Evolutionary conservation across 2,797 vertebrate genomes (phyloP).

Genomic region (Muscicapa striata): DNA sequence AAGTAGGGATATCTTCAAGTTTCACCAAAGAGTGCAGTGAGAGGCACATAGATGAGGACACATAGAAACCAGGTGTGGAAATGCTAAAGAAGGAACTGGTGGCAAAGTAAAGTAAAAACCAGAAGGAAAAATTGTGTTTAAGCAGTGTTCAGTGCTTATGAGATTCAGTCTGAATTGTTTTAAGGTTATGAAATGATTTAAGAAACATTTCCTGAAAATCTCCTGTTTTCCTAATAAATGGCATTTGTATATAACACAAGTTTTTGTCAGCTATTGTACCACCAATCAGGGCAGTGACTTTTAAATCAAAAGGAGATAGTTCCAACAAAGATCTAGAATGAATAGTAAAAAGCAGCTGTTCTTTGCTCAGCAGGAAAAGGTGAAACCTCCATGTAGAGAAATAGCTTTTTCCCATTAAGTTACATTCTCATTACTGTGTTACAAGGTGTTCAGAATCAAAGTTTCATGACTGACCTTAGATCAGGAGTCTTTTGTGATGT

Average conservation of each 20-base stretch:
- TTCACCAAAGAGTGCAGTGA: neutral
- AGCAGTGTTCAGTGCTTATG: neutral
- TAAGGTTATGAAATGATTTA: neutral
- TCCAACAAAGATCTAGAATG: neutral
- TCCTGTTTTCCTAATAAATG: neutral
- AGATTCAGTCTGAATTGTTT: neutral
- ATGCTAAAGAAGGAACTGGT: neutral
- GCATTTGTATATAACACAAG: neutral
- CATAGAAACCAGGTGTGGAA: neutral
- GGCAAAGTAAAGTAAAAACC: neutral
- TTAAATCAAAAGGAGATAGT: neutral
- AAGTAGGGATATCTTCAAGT: neutral
- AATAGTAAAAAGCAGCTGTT: neutral
- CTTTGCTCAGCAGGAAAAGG: neutral
- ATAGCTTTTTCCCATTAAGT: neutral
- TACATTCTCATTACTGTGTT: neutral
- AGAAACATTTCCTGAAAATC: neutral
- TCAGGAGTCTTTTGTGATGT: neutral
- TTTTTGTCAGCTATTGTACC: neutral
- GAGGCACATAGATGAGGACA: neutral
- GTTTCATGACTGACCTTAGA: neutral
- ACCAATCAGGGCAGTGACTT: neutral
- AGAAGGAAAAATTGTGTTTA: neutral
- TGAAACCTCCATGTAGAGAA: neutral
- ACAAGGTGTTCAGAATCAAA: neutral